phyloP scores from a whole-genome alignment of 2,113 vertebrate species.

The Ptyas mucosa region DNA sequence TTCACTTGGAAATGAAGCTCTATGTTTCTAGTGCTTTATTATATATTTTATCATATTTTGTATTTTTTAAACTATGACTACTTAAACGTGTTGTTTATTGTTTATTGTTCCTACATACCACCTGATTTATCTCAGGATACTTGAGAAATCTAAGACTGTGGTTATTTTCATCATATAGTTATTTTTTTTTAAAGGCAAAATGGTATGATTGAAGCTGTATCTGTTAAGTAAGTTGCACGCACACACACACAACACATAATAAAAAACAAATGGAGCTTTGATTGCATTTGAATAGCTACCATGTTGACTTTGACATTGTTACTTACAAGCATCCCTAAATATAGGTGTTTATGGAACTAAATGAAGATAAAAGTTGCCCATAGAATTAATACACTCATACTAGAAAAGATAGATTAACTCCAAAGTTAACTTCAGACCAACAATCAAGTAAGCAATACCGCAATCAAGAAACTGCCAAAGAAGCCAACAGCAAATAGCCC shows the following conservation, averaged over 20 bases:
- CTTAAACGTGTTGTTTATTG: neutral
- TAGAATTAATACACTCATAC: neutral
- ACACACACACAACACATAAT: neutral
- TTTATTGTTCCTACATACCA: neutral
- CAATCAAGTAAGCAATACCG: no score
- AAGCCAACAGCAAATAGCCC: no score
- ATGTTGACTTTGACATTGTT: neutral
- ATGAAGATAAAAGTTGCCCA: neutral
- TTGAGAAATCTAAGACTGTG: neutral
- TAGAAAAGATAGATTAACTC: no score
- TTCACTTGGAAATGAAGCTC: neutral
- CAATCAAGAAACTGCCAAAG: no score
- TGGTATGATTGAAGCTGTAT: neutral
- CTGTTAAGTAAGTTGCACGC: neutral
- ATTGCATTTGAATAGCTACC: neutral
- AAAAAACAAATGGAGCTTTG: neutral
- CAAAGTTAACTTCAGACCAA: no score
- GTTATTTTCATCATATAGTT: neutral
- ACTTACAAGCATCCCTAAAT: neutral
- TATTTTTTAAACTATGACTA: neutral
- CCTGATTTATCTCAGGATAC: neutral
- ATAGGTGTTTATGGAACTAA: neutral
- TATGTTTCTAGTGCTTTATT: neutral
- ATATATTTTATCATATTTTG: neutral
- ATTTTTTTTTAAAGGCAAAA: neutral